Conservation (phyloP, 2,888 invertebrate genomes). For the Cerceris ruficornis region DNA sequence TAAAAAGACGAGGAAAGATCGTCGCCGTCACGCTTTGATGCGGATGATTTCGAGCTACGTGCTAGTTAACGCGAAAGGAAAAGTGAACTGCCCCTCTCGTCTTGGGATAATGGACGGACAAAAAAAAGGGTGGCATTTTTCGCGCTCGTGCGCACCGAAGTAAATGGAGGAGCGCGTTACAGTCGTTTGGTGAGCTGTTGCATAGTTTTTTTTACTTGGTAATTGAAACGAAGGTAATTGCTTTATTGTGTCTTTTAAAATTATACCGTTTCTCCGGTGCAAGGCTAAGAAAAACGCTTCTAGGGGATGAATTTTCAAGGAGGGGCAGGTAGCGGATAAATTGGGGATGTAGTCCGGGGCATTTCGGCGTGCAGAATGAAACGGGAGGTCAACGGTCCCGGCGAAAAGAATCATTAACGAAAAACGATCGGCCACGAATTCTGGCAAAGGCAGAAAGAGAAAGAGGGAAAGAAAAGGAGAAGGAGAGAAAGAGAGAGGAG, state of each 20-base stretch:
- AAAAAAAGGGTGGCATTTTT: too few species aligned
- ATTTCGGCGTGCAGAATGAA: not conserved
- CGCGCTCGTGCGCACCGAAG: too few species aligned
- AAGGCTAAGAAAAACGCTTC: too few species aligned
- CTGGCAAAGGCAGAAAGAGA: constrained; percentile 27
- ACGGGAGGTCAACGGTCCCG: constrained; percentile 42
- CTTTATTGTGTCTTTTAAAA: too few species aligned
- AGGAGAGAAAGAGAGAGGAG: constrained; percentile 33
- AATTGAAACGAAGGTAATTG: too few species aligned
- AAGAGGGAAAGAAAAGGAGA: constrained; percentile 15
- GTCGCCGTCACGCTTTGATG: constrained; percentile 37
- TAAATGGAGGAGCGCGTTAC: too few species aligned
- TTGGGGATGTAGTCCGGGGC: not conserved
- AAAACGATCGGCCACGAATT: constrained; percentile 45
- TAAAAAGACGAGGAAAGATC: constrained; percentile 6
- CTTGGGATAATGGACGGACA: not conserved
- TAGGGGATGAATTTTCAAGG: not conserved
- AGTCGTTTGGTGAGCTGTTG: too few species aligned
- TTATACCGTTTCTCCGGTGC: too few species aligned
- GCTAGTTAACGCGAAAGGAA: constrained; percentile 41
- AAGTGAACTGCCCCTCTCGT: constrained; percentile 1
- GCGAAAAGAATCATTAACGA: constrained; percentile 42
- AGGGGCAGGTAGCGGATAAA: not conserved
- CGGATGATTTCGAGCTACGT: constrained; percentile 43
- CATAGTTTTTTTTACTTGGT: too few species aligned